These are phyloP conservation scores for Frieseomelitta varia DNA, from an alignment of 1,140 invertebrate species.

Conservation along the genomic window DNA sequence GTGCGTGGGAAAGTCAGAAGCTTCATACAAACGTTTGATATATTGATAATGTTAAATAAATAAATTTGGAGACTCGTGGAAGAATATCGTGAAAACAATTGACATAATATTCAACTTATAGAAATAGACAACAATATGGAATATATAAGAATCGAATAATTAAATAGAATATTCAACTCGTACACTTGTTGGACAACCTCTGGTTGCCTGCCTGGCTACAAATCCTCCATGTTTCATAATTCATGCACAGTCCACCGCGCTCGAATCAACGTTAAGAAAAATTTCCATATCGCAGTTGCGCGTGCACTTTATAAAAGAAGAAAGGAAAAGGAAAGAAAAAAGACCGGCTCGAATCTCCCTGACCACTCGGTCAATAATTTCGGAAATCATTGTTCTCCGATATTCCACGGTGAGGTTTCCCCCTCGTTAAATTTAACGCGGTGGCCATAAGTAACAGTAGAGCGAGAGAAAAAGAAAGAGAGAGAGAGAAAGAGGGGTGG, in stretches of 20 bases:
- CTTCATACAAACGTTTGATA: too few species aligned
- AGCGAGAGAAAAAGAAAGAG: constrained; percentile 48
- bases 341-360: constrained; percentile 3
- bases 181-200: neutral
- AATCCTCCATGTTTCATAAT: neutral
- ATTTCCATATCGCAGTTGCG: neutral
- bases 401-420: constrained; percentile 50
- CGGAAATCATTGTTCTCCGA: constrained; percentile 49
- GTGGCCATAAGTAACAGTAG: constrained; percentile 57
- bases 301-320: neutral
- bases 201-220: neutral
- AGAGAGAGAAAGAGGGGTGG: constrained; percentile 34
- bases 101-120: too few species aligned
- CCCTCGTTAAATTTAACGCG: constrained; percentile 68
- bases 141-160: too few species aligned
- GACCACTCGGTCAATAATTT: constrained; percentile 43
- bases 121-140: too few species aligned
- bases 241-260: neutral
- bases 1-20: neutral
- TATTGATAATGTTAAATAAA: too few species aligned
- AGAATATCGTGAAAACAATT: neutral
- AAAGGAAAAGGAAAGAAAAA: neutral
- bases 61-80: neutral
- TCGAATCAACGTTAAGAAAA: neutral
- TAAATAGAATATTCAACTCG: neutral